Base-by-base conservation (phyloP, 2,797 vertebrate species). In the Danio aesculapii region DNA sequence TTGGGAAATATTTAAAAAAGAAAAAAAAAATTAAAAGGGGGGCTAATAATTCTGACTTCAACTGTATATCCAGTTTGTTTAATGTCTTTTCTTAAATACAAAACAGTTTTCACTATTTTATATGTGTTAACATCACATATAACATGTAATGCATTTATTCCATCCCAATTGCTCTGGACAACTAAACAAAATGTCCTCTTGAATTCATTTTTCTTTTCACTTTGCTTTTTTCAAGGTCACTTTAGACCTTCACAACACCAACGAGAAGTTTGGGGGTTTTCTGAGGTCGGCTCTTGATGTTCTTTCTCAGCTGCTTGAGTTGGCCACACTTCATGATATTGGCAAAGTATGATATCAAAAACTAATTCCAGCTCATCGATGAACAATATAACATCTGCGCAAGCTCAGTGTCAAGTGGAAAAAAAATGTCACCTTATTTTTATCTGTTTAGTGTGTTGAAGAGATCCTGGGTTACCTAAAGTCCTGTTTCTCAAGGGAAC, bases 391-490 rank as follows among this genome's bases (percentile, higher is more conserved):
- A 53, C 12, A 30, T 84, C 21, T 74, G 10, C 6, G 8, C 30
- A 0, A 4, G 2, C 49, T 49, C 0, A 78, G 50, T 46, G 43
- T 52, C 43, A 17, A 30, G 44, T n/a, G n/a, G n/a, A n/a, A n/a
- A n/a, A n/a, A n/a, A n/a, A n/a, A n/a, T n/a, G n/a, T n/a, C n/a
- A n/a, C n/a, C n/a, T n/a, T n/a, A 30, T 68, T 10, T 79, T 21
- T 2, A 13, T 83, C 44, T 81, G 10, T 9, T 76, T 62, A 99
- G 98, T 98, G 96, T 87, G 98, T 99, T 6, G 98, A 99, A 90
- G 98, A 99, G 92, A 96, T 99, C 85, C 89, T 99, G 77, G 94
- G 97, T 1, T 99, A 99, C 86, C 92, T 99, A 57, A 98, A 98
- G 84, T 96, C 98, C 6, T 99, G 98, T 88, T 99, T 99, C 87